A percentile compares a stretch with the other conserved stretches of the same genome.
phyloP scores from a whole-genome alignment of 2,113 vertebrate species.

The Chionodraco myersi region DNA sequence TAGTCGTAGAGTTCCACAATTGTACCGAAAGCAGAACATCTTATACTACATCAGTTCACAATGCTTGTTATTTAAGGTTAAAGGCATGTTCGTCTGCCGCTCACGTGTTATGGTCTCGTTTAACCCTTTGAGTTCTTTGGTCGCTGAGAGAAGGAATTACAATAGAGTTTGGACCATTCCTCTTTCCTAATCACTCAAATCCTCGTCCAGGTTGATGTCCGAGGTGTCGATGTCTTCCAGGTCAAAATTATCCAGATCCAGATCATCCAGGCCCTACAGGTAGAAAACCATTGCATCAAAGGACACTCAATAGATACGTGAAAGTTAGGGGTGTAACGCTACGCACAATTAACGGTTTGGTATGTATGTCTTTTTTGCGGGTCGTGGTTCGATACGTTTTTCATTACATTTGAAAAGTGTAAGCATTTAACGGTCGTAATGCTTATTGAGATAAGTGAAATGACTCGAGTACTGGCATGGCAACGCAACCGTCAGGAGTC shows the following conservation, averaged over 20 bases:
- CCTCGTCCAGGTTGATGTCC: slow-evolving; percentile 93
- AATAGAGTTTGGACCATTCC: background rate
- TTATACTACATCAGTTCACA: background rate
- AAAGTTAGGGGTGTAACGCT: too few species aligned
- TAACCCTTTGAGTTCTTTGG: slow-evolving; percentile 18
- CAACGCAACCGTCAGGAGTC: too few species aligned
- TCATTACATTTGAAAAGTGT: too few species aligned
- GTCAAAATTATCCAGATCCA: slow-evolving; percentile 94
- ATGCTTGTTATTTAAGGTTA: too few species aligned
- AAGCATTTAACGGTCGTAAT: too few species aligned
- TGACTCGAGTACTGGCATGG: too few species aligned
- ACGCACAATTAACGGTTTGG: too few species aligned
- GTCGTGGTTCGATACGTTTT: too few species aligned
- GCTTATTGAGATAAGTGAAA: too few species aligned
- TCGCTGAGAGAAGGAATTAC: slow-evolving; percentile 6
- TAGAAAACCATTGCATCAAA: background rate
- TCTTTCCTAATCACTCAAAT: slow-evolving; percentile 86
- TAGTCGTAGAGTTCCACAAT: background rate
- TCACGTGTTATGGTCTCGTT: background rate
- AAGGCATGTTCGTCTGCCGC: background rate
- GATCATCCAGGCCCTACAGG: slow-evolving; percentile 88
- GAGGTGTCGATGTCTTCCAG: slow-evolving; percentile 92
- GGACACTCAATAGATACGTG: background rate
- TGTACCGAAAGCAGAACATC: background rate
- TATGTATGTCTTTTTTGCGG: too few species aligned